phyloP scores from a whole-genome alignment of 2,888 invertebrate species.

The Pomacea canaliculata region DNA sequence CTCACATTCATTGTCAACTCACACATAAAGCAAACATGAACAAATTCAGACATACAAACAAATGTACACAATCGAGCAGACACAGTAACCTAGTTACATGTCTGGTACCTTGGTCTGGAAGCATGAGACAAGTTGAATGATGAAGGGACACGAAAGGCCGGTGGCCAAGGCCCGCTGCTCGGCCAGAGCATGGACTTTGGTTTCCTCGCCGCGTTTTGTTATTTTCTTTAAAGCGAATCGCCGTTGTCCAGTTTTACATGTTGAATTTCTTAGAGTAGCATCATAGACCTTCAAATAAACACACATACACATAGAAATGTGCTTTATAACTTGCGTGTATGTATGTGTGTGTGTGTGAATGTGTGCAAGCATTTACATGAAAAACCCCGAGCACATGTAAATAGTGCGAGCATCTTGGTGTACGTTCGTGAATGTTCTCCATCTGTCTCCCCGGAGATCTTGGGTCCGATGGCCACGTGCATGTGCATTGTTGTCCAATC shows the following conservation, averaged over 20 bases:
- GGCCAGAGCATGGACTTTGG: conserved; percentile 12
- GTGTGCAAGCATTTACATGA: too few relatives aligned
- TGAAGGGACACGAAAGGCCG: conserved; percentile 15
- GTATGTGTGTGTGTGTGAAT: too few relatives aligned
- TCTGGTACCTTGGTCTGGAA: conserved; percentile 23
- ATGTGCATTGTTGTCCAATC: too few relatives aligned
- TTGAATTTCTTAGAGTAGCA: not conserved
- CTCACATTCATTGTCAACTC: not conserved
- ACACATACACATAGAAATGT: too few relatives aligned
- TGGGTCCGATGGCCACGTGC: too few relatives aligned
- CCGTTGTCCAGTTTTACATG: not conserved
- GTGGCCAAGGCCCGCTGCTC: conserved; percentile 12
- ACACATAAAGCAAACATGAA: not conserved
- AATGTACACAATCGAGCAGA: not conserved
- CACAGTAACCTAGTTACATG: too few relatives aligned
- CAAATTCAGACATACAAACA: not conserved
- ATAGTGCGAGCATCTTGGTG: too few relatives aligned
- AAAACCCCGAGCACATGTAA: too few relatives aligned
- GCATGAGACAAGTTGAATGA: conserved; percentile 11
- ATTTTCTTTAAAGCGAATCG: conserved; percentile 17
- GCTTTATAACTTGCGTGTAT: too few relatives aligned
- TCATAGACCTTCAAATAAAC: not conserved
- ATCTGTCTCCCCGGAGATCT: too few relatives aligned
- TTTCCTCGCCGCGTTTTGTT: conserved; percentile 9
- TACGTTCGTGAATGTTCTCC: too few relatives aligned